These are phyloP conservation scores for Lottia scabra DNA, from an alignment of 2,888 invertebrate species.

Conservation along the genomic window DNA sequence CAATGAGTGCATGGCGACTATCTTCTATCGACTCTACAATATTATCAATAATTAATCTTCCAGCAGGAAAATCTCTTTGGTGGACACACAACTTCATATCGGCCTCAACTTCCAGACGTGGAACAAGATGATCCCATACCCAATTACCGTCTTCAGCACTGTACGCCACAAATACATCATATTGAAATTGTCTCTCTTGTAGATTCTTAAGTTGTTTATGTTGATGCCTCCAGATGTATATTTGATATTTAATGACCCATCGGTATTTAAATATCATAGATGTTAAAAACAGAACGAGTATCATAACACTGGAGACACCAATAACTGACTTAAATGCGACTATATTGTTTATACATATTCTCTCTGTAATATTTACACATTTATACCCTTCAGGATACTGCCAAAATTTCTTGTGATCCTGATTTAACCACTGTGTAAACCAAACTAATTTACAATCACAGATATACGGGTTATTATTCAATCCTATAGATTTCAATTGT, in stretches of 20 bases:
- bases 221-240: neutral
- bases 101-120: slow-evolving; percentile 75
- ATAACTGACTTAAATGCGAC: neutral
- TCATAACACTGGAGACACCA: neutral
- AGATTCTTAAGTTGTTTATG: slow-evolving; percentile 69
- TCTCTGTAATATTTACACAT: neutral
- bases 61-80: slow-evolving; percentile 81
- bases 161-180: slow-evolving; percentile 80
- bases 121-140: slow-evolving; percentile 76
- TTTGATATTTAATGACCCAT: neutral
- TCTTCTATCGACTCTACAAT: slow-evolving; percentile 79
- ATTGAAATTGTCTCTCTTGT: slow-evolving; percentile 59
- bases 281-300: neutral
- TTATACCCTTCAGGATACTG: neutral
- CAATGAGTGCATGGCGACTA: slow-evolving; percentile 76
- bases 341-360: neutral
- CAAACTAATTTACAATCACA: slow-evolving; percentile 74
- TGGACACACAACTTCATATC: slow-evolving; percentile 74
- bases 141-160: slow-evolving; percentile 77
- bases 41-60: slow-evolving; percentile 78
- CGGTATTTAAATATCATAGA: neutral
- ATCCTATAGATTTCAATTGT: slow-evolving; percentile 67
- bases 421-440: slow-evolving; percentile 30
- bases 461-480: slow-evolving; percentile 75
- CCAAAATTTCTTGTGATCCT: neutral